Conservation (phyloP, 2,113 vertebrate species). For the Leptocoma aspasia region DNA sequence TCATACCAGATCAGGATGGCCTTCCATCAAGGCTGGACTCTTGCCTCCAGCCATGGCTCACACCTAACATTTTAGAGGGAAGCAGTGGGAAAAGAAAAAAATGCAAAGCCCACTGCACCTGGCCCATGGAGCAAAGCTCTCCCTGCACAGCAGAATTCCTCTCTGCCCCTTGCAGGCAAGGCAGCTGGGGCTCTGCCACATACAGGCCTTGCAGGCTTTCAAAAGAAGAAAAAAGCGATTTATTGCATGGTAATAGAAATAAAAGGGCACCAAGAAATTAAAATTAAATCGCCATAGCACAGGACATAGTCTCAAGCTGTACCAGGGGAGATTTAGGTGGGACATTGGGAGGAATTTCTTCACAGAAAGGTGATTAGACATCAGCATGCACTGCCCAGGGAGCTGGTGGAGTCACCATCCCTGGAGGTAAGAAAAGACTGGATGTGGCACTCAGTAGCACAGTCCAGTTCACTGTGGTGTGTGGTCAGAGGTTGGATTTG, state of each 20-base stretch:
- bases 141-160: background rate
- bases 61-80: background rate
- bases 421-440: background rate
- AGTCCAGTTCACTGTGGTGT: background rate
- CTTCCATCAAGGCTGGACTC: background rate
- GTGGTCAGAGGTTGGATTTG: accelerated
- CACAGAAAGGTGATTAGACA: background rate
- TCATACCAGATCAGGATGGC: background rate
- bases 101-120: background rate
- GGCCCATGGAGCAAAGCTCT: background rate
- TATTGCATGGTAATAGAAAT: background rate
- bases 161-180: background rate
- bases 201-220: background rate
- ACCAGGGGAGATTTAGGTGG: background rate
- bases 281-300: background rate
- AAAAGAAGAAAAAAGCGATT: background rate
- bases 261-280: background rate
- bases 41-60: background rate
- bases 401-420: background rate
- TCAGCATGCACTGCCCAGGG: background rate
- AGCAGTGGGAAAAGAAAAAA: background rate
- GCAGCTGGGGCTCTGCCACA: background rate
- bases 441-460: background rate
- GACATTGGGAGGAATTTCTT: background rate
- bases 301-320: background rate